Evolutionary conservation across 2,888 invertebrate species (phyloP).

Genomic region (Tachystola acroxantha): DNA sequence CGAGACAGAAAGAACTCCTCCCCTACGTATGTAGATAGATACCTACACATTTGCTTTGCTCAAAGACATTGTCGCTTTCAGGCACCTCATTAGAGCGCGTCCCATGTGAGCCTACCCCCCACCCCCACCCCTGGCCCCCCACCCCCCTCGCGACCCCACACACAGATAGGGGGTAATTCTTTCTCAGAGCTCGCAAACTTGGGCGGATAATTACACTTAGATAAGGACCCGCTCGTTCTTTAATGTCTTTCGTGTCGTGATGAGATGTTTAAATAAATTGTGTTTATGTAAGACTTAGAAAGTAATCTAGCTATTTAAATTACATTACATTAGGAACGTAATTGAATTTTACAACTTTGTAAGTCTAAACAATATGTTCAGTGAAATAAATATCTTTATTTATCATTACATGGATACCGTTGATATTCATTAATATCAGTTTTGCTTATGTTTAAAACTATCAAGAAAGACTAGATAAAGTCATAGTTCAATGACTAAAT

Average conservation of each 20-base stretch:
- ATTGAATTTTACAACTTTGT: too few species aligned
- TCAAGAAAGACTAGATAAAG: too few species aligned
- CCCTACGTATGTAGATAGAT: slow-evolving; percentile 63
- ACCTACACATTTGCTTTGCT: slow-evolving; percentile 76
- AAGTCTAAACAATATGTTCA: too few species aligned
- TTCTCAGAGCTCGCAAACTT: slow-evolving; percentile 71
- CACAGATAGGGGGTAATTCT: slow-evolving; percentile 61
- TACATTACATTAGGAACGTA: too few species aligned
- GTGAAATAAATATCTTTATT: too few species aligned
- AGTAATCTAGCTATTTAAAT: too few species aligned
- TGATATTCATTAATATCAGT: too few species aligned
- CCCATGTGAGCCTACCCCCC: slow-evolving; percentile 72
- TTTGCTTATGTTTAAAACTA: too few species aligned
- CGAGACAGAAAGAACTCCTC: slow-evolving; percentile 52
- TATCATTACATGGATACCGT: too few species aligned
- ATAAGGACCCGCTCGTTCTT: slow-evolving; percentile 57
- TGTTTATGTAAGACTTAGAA: too few species aligned
- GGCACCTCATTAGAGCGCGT: slow-evolving; percentile 78
- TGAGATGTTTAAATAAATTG: slow-evolving; percentile 8
- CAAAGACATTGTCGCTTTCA: slow-evolving; percentile 79
- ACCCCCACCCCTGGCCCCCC: slow-evolving; percentile 26
- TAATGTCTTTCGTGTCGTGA: slow-evolving; percentile 28
- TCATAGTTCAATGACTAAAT: too few species aligned
- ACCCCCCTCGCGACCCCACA: slow-evolving; percentile 32
- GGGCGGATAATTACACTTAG: slow-evolving; percentile 74